Evolutionary conservation across 2,888 invertebrate genomes (phyloP).

Genomic region (Cephonodes hylas): DNA sequence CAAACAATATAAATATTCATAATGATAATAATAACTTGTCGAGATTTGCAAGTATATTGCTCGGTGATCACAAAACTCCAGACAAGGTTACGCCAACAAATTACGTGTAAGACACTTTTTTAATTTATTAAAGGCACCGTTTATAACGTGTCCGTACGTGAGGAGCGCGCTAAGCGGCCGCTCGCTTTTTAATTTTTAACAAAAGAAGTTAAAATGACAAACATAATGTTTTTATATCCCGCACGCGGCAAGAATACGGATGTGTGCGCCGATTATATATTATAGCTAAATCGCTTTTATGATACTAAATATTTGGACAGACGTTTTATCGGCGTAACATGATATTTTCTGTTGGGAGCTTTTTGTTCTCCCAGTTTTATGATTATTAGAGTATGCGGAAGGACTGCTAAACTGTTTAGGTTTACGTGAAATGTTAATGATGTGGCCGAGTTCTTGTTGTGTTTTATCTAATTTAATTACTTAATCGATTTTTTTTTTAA

Average conservation of each 20-base stretch:
- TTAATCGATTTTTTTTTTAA: neutral
- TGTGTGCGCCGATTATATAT: conserved; percentile 73
- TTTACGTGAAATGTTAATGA: conserved; percentile 6
- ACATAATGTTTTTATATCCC: conserved; percentile 72
- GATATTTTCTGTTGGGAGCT: conserved; percentile 71
- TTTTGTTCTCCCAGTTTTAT: conserved; percentile 68
- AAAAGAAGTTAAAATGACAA: conserved; percentile 72
- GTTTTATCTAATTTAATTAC: neutral
- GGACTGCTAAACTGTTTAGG: conserved; percentile 62
- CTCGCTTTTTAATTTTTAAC: conserved; percentile 68
- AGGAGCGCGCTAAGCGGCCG: conserved; percentile 60
- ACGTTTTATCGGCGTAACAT: conserved; percentile 76
- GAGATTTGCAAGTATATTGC: neutral
- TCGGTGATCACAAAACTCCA: conserved; percentile 15
- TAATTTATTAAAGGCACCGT: conserved; percentile 70
- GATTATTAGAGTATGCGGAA: conserved; percentile 71
- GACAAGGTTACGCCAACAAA: conserved; percentile 43
- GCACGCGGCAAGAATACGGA: conserved; percentile 71
- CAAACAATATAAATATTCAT: neutral
- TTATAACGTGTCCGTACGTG: conserved; percentile 74
- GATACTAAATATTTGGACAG: conserved; percentile 79
- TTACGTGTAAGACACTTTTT: conserved; percentile 53
- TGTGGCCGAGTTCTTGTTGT: neutral
- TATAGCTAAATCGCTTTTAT: conserved; percentile 76
- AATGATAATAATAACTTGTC: no score